Evolutionary conservation across 2,797 vertebrate species (phyloP), one percentile per base, ranked within the genome.

Genomic region (Notolepis coatsorum): DNA sequence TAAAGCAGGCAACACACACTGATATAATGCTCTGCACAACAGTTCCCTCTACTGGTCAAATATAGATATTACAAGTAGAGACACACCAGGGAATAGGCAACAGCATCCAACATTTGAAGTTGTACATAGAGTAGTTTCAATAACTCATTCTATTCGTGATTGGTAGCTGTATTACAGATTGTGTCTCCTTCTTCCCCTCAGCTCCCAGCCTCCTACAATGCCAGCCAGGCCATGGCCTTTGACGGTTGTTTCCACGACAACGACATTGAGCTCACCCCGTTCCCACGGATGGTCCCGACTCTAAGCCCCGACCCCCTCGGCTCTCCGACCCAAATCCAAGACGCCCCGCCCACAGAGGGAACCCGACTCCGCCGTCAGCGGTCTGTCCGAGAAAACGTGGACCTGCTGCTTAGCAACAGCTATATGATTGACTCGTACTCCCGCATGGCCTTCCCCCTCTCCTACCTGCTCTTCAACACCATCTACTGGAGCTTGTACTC

Each of bases 401-500:
- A 94, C 72, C 91, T 95, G 68, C 91, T 96, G 84, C 88, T 97
- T 62, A 92, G 88, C 88, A 96, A 96, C 87, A 97, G 95, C 82
- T 95, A 96, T 45, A 89, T 91, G 82, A 96, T 96, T 47, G 95
- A 98, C 89, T 95, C 95, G 0, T 97, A 97, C 82, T 98, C 95
- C 12, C 93, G 93, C 62, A 75, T 96, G 84, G 89, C 94, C 68
- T 97, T 97, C 89, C 95, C 96, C 42, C 68, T 91, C 61, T 92
- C 94, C 60, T 98, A 96, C 79, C 91, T 98, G 77, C 81, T 94
- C 65, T 97, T 98, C 85, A 96, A 97, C 80, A 90, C 94, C 80
- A 93, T 98, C 89, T 97, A 96, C 84, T 97, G 96, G 96, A 89
- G 95, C 81, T 76, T 96, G 82, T 96, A 96, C 87, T 88, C 94